Conservation (phyloP, 2,797 vertebrate species). For the Falco berigora region DNA sequence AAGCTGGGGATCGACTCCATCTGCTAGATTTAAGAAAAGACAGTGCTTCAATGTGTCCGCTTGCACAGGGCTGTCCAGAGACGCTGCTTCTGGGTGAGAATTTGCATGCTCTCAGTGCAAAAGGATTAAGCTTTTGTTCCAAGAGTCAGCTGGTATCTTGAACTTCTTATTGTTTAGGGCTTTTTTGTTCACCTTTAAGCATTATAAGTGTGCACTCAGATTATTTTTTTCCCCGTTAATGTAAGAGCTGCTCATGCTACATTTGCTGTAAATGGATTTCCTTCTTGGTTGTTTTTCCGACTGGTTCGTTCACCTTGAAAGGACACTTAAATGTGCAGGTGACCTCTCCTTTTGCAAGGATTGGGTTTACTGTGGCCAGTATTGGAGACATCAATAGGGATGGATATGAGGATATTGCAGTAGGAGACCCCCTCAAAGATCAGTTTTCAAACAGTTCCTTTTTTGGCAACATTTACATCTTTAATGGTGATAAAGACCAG, state of each 20-base stretch:
- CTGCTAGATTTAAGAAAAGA: not conserved
- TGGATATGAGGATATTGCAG: constrained; percentile 67
- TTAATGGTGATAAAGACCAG: constrained; percentile 52
- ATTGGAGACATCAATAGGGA: constrained; percentile 74
- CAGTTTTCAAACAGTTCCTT: not conserved
- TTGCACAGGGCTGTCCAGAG: not conserved
- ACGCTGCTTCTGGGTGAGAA: not conserved
- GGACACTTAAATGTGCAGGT: not conserved
- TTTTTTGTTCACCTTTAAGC: not conserved
- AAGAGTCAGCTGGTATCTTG: not conserved
- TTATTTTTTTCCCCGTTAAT: not conserved
- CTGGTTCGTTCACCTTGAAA: not conserved
- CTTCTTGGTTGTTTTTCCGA: not conserved
- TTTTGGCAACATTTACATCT: constrained; percentile 77
- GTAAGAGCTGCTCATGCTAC: not conserved
- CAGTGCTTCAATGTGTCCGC: not conserved
- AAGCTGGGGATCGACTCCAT: not conserved
- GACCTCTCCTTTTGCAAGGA: constrained; percentile 64
- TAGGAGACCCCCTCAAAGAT: constrained; percentile 75
- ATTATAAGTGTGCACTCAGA: too few relatives aligned
- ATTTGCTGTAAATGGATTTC: not conserved
- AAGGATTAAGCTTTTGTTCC: not conserved
- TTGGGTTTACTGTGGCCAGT: constrained; percentile 73
- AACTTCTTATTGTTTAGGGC: not conserved
- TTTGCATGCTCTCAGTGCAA: not conserved